Evolutionary conservation across 2,797 vertebrate species (phyloP).

Genomic region (Luscinia luscinia): DNA sequence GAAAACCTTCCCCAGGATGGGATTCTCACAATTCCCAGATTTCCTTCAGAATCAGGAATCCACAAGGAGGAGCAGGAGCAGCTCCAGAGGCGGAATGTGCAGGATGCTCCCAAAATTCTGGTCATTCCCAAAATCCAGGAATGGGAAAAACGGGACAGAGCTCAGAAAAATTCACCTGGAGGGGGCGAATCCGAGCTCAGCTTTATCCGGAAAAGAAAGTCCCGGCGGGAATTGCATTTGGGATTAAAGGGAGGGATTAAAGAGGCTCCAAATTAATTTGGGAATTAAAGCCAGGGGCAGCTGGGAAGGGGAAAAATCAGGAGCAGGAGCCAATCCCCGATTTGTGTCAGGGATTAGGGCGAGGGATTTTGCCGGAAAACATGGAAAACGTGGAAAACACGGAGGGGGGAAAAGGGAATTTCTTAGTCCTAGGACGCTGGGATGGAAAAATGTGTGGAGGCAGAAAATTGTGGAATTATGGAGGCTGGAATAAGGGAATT

Average conservation of each 20-base stretch:
- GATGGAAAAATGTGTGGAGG: background rate
- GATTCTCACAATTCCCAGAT: background rate
- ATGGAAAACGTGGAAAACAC: background rate
- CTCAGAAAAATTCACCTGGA: background rate
- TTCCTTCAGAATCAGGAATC: background rate
- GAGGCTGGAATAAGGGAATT: background rate
- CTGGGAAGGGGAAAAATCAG: background rate
- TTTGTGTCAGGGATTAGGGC: background rate
- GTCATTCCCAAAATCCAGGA: background rate
- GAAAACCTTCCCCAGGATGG: too few relatives aligned
- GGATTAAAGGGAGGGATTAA: background rate
- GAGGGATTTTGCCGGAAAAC: background rate
- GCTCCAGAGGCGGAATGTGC: background rate
- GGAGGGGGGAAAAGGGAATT: background rate
- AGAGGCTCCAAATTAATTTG: background rate
- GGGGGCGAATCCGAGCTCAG: accelerated
- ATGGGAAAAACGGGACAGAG: background rate
- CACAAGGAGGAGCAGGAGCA: too few relatives aligned
- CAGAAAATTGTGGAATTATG: background rate
- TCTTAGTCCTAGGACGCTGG: accelerated
- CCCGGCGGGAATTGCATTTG: background rate
- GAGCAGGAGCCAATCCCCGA: background rate
- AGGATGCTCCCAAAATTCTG: background rate
- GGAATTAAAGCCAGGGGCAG: background rate
- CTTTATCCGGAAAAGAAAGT: background rate